These are phyloP conservation scores for Nomada ruficornis DNA, from an alignment of 2,888 invertebrate species.

Conservation along the genomic window DNA sequence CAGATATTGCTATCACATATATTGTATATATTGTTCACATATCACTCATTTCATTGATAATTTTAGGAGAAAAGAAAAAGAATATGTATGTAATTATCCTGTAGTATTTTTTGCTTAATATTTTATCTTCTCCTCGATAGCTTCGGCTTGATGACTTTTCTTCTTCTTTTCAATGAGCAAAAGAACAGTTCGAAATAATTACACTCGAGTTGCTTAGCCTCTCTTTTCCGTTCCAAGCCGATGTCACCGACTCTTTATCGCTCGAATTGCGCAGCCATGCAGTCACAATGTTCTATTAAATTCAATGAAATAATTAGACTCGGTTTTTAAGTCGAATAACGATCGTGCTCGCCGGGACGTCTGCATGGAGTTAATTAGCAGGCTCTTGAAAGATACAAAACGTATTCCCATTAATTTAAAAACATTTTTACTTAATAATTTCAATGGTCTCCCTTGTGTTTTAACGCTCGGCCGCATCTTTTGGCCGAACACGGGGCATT, in stretches of 20 bases:
- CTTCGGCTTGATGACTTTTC: neutral
- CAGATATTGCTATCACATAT: too few relatives aligned
- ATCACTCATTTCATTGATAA: neutral
- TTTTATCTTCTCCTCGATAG: neutral
- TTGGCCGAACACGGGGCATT: neutral
- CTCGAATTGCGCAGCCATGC: constrained; percentile 4
- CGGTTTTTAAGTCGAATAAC: constrained; percentile 31
- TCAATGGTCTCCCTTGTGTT: constrained; percentile 7
- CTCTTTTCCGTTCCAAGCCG: neutral
- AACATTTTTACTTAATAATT: neutral
- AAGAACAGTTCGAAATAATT: constrained; percentile 12
- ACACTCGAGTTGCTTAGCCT: neutral
- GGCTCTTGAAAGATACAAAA: constrained; percentile 13
- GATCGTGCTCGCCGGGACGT: neutral
- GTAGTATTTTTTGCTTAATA: neutral
- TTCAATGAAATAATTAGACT: constrained; percentile 43
- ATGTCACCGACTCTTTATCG: constrained; percentile 30
- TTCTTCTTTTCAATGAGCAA: too few relatives aligned
- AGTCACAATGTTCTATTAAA: constrained; percentile 26
- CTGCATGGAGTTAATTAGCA: constrained; percentile 25
- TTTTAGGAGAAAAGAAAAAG: neutral
- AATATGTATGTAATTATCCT: neutral
- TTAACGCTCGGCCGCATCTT: neutral
- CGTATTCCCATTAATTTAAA: constrained; percentile 10
- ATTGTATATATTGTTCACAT: too few relatives aligned